phyloP scores from a whole-genome alignment of 2,797 vertebrate species.

The Mus minutoides region DNA sequence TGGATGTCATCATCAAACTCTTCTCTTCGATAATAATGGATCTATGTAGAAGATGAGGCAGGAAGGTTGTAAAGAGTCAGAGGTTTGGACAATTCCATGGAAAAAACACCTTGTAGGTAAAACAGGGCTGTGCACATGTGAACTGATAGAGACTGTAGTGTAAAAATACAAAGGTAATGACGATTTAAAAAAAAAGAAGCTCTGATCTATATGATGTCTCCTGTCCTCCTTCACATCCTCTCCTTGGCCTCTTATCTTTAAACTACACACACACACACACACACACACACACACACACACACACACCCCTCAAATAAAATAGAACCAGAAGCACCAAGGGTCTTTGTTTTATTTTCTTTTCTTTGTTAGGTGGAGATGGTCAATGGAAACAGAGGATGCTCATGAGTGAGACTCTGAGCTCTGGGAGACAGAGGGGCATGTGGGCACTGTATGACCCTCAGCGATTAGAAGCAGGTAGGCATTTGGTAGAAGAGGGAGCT shows the following conservation, averaged over 20 bases:
- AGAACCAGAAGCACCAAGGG: background rate
- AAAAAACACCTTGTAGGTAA: background rate
- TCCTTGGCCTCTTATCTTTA: background rate
- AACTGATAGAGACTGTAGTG: background rate
- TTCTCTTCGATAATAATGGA: background rate
- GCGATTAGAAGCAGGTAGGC: background rate
- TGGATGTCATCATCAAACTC: background rate
- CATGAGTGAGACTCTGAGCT: background rate
- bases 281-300: background rate
- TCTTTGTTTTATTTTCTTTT: background rate
- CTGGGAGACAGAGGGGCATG: no score
- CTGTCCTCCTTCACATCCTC: background rate
- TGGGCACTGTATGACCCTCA: accelerated
- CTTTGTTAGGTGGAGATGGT: background rate
- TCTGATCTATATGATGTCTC: background rate
- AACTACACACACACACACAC: background rate
- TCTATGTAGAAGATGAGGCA: background rate
- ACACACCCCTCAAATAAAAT: background rate
- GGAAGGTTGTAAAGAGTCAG: background rate
- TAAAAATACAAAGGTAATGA: background rate
- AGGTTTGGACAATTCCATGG: no score
- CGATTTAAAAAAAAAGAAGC: background rate
- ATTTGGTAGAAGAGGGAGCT: background rate
- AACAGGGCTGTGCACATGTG: background rate
- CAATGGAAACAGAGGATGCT: background rate